phyloP scores from a whole-genome alignment of 2,797 vertebrate genomes.

The Diglossa cyanea region DNA sequence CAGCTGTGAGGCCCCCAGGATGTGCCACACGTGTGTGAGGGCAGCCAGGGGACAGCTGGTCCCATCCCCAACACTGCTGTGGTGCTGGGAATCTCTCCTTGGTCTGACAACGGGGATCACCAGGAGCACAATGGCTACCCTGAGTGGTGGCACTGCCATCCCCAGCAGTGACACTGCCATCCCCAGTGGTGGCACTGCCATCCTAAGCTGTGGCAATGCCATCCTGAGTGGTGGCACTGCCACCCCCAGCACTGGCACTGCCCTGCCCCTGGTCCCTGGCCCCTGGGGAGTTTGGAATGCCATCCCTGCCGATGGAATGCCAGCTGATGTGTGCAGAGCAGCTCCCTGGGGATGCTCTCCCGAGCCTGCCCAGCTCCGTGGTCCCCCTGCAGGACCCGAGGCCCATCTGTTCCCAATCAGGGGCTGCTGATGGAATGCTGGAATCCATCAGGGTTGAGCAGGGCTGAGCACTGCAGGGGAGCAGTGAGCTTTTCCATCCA shows the following conservation, averaged over 20 bases:
- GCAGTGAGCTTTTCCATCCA: constrained; percentile 60
- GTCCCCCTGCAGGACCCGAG: constrained; percentile 27
- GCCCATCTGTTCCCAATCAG: constrained; percentile 78
- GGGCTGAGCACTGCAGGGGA: constrained; percentile 72
- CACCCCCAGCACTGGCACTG: neutral
- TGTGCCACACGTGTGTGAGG: accelerated
- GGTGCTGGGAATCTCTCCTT: accelerated
- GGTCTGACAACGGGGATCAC: accelerated
- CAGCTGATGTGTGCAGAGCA: neutral
- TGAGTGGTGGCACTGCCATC: neutral
- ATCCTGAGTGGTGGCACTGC: too few species aligned
- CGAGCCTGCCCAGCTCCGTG: constrained; percentile 16
- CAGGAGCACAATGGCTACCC: accelerated
- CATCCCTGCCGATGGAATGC: neutral
- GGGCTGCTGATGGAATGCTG: constrained; percentile 61
- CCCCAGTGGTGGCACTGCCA: too few species aligned
- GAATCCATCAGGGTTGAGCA: constrained; percentile 68
- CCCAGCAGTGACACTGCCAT: too few species aligned
- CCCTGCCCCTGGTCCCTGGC: neutral
- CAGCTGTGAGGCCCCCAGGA: neutral
- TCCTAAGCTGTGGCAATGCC: too few species aligned
- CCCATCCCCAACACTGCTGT: neutral
- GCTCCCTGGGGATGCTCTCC: constrained; percentile 10
- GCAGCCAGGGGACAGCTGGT: neutral
- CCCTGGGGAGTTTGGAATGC: neutral